Base-by-base conservation (phyloP, 2,113 vertebrate genomes). In the Rhinichthys klamathensis region DNA sequence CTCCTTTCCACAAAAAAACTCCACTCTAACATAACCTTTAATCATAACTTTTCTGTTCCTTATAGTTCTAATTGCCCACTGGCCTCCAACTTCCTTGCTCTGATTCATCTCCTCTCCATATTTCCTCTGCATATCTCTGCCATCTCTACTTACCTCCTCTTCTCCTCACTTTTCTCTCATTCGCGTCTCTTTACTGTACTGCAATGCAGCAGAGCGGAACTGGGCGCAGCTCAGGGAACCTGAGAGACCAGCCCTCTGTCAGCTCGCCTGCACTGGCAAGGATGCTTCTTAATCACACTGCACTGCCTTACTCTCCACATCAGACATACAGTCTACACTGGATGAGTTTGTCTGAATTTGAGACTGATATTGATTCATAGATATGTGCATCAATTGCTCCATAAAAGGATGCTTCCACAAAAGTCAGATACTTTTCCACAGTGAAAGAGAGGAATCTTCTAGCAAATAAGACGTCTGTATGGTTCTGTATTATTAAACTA, bases 151-250 rank as follows among this genome's bases (percentile, higher is more conserved):
- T 51, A 30, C 27, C 49, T 76, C 67, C 16, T 23, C 9, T 27
- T 79, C 82, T 80, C 46, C 44, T 75, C 67, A 30, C 32, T 69
- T 67, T 80, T 67, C 85, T n/a, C 54, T 12, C 65, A 15, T 67
- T 54, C 61, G 30, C 63, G 7, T 60, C 58, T 84, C 46, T 73
- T 41, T 73, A 72, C 67, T 73, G 81, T 92, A 92, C 94, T 95
- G 94, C 94, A 95, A 92, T 95, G 94, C 94, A 95, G 93, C 90
- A 94, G 92, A 92, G 93, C 88, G 85, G 90, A 92, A 89, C 91
- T 84, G 90, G 81, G 91, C 83, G 84, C 91, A 91, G 90, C 85
- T 60, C 77, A 69, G 63, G 63, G 80, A 82, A 82, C 80, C 80
- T 82, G 63, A 82, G 80, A 82, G 44, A 82, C n/a, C 82, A 78